Base-by-base conservation (phyloP, 1,140 invertebrate species). In the Acromyrmex heyeri region DNA sequence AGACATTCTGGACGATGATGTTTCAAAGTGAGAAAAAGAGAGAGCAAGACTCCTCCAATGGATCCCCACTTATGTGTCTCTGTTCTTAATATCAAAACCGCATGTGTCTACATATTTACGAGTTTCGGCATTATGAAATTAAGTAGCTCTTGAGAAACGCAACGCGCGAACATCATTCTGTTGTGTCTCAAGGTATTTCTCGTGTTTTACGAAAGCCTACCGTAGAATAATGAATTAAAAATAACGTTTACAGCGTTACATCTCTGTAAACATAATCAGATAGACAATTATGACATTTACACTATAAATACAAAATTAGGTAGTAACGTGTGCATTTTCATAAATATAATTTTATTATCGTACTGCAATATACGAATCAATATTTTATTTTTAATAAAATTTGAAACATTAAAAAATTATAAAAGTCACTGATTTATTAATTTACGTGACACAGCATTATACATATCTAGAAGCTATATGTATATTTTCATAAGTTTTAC, bases 51-150 rank as follows among this genome's bases (percentile, higher is more conserved):
- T 2, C n/a, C 64, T 70, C 21, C 34, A 65, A 81, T 50, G 3
- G 5, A 0, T 10, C 21, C 2, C n/a, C 50, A 69, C 69, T 86
- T 64, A 86, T 72, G 24, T 81, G 64, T 86, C 50, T 59, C 14
- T 50, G 44, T 44, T 53, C n/a, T 18, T 65, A 27, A 18, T 59
- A 34, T 48, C 24, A 14, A 79, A 79, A 50, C 18, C 59, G 1
- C 72, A 12, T 81, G 12, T 86, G 24, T n/a, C 55, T 48, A 16
- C 48, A 50, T 44, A 12, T 2, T 44, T 44, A 34, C 12, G 62
- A 34, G 73, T 59, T 87, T 87, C 48, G 72, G 24, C 38, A 76
- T 87, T 86, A 83, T 77, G 72, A 76, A 87, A 87, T 62, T 57
- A 76, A 67, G 21, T 16, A 7, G 18, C 10, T 44, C 34, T 87